phyloP scores from a whole-genome alignment of 1,140 invertebrate species.

The Papilio machaon region DNA sequence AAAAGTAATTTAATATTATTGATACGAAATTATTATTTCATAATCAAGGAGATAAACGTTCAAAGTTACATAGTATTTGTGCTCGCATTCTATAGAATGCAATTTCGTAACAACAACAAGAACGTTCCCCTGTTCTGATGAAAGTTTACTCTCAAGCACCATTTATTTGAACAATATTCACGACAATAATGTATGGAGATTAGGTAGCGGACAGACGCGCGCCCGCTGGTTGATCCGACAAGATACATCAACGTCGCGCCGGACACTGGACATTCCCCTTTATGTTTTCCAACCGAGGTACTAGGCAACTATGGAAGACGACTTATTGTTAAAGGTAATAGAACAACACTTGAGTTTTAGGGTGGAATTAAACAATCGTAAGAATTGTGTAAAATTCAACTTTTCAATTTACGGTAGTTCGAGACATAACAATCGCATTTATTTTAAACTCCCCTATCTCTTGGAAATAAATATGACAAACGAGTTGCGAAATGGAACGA shows the following conservation, averaged over 20 bases:
- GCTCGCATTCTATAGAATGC: slow-evolving; percentile 13
- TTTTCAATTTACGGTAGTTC: too few relatives aligned
- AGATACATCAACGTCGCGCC: slow-evolving; percentile 79
- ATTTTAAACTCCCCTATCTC: too few relatives aligned
- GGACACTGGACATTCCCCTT: slow-evolving; percentile 73
- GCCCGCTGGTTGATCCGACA: slow-evolving; percentile 72
- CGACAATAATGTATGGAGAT: slow-evolving; percentile 80
- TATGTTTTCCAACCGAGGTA: slow-evolving; percentile 49
- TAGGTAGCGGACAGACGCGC: slow-evolving; percentile 78
- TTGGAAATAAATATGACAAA: background rate
- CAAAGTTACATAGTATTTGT: slow-evolving; percentile 5
- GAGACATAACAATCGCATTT: too few relatives aligned
- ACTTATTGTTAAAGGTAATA: slow-evolving; percentile 4
- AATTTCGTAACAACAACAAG: slow-evolving; percentile 39
- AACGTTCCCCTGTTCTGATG: slow-evolving; percentile 45
- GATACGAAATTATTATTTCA: background rate
- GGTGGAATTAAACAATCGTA: too few relatives aligned
- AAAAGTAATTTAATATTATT: background rate
- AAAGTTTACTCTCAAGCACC: slow-evolving; percentile 75
- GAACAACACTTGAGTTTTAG: background rate
- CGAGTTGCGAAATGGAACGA: background rate
- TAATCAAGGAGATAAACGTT: background rate
- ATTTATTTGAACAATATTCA: slow-evolving; percentile 80
- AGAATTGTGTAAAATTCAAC: too few relatives aligned
- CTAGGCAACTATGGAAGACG: slow-evolving; percentile 44